Conservation (phyloP, 1,140 invertebrate species). For the Condylostylus longicornis region DNA sequence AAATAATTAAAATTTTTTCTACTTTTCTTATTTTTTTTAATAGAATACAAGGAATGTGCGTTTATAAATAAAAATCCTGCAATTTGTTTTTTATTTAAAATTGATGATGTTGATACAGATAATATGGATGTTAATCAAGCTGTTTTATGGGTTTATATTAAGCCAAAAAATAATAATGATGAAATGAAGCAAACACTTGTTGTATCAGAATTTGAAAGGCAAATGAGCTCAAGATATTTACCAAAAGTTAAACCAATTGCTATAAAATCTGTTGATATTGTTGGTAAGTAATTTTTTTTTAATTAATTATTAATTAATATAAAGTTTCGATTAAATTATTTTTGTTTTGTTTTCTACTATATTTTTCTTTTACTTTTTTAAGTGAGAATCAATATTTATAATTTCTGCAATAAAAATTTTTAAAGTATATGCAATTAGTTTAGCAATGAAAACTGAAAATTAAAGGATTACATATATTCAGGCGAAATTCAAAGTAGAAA, state of each 20-base stretch:
- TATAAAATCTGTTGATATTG: conserved; percentile 51
- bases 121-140: conserved; percentile 54
- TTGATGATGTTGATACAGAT: conserved; percentile 50
- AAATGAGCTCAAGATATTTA: conserved; percentile 51
- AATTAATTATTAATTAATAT: neutral
- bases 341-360: too few species aligned
- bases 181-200: conserved; percentile 53
- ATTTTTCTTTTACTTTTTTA: too few species aligned
- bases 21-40: neutral
- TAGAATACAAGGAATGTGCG: conserved; percentile 21
- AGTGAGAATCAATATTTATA: too few species aligned
- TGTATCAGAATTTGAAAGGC: conserved; percentile 61
- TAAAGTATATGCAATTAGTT: too few species aligned
- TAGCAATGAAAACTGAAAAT: too few species aligned
- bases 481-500: too few species aligned
- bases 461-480: too few species aligned
- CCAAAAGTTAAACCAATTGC: conserved; percentile 57
- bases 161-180: conserved; percentile 42
- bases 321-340: too few species aligned
- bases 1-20: conserved; percentile 1
- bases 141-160: conserved; percentile 66
- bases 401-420: too few species aligned
- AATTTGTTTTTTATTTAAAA: conserved; percentile 51
- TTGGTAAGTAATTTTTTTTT: conserved; percentile 32
- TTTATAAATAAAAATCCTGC: conserved; percentile 38